phyloP scores from a whole-genome alignment of 1,140 invertebrate genomes.

The Drosophila mauritiana region DNA sequence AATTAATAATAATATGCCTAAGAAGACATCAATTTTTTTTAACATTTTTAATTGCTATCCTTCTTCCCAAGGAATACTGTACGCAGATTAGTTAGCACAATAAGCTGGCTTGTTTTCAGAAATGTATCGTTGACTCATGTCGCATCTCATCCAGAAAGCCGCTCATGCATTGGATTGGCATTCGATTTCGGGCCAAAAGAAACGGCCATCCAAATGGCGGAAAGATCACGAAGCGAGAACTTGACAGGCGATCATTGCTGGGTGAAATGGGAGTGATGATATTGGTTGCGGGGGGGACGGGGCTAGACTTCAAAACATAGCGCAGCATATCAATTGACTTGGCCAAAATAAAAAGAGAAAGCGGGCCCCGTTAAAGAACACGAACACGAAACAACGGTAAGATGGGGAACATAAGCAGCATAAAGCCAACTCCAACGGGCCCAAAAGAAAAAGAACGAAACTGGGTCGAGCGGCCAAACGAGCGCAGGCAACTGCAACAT shows the following conservation, averaged over 20 bases:
- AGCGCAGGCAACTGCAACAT: slow-evolving; percentile 17
- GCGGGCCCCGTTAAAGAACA: slow-evolving; percentile 73
- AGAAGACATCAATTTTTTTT: too few species aligned
- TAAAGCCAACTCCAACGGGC: slow-evolving; percentile 37
- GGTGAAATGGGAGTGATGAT: slow-evolving; percentile 1
- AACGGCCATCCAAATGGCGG: slow-evolving; percentile 5
- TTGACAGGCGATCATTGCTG: slow-evolving; percentile 23
- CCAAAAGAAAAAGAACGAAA: slow-evolving; percentile 76
- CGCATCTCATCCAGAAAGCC: slow-evolving; percentile 10
- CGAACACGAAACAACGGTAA: slow-evolving; percentile 65
- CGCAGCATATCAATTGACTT: slow-evolving; percentile 76
- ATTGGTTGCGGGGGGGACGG: background rate
- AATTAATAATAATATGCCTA: too few species aligned
- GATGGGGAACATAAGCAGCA: slow-evolving; percentile 51
- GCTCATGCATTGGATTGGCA: slow-evolving; percentile 7
- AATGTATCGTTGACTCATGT: slow-evolving; percentile 18
- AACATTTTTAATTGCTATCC: background rate
- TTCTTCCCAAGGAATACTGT: background rate
- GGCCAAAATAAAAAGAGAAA: slow-evolving; percentile 80
- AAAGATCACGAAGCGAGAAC: slow-evolving; percentile 54
- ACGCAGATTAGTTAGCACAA: background rate
- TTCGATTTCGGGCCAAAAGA: slow-evolving; percentile 21
- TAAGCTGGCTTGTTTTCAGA: slow-evolving; percentile 5
- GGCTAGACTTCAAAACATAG: slow-evolving; percentile 58
- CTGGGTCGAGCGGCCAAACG: slow-evolving; percentile 58